A percentile compares a stretch with the other conserved stretches of the same genome.
These are phyloP conservation scores for Agriopis aurantiaria DNA, from an alignment of 2,888 invertebrate genomes.

Conservation along the genomic window DNA sequence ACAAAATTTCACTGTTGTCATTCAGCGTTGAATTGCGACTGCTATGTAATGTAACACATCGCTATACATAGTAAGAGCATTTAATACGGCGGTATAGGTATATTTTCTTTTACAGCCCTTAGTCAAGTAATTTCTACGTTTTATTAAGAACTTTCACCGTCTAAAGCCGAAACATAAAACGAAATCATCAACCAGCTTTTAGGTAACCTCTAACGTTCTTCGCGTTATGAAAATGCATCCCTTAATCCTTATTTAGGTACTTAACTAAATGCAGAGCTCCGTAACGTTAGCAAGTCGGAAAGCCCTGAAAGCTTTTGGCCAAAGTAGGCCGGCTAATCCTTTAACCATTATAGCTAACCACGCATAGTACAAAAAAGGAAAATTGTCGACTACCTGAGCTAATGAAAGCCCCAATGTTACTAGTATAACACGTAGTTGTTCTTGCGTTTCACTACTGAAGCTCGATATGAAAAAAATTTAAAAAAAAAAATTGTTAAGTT, in stretches of 20 bases:
- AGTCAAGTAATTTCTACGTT: background rate
- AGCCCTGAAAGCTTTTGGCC: conserved; percentile 76
- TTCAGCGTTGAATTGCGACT: too few relatives aligned
- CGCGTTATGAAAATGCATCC: conserved; percentile 44
- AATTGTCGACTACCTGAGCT: conserved; percentile 66
- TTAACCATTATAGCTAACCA: conserved; percentile 77
- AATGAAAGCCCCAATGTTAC: conserved; percentile 7
- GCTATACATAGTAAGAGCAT: too few relatives aligned
- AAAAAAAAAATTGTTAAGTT: background rate
- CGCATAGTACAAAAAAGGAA: conserved; percentile 62
- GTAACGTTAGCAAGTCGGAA: conserved; percentile 66
- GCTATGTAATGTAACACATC: too few relatives aligned
- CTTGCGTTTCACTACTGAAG: background rate
- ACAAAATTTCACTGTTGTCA: too few relatives aligned
- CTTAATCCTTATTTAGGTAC: conserved; percentile 48
- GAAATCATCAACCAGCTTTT: conserved; percentile 21
- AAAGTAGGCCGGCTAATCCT: conserved; percentile 81
- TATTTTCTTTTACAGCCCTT: background rate
- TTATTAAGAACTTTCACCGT: background rate
- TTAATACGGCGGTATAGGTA: background rate
- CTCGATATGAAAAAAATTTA: background rate
- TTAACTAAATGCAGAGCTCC: conserved; percentile 56
- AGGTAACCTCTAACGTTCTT: conserved; percentile 12
- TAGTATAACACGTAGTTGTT: background rate
- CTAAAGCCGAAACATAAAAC: background rate